Base-by-base conservation (phyloP, 2,797 vertebrate genomes). In the Eulemur rubriventer region DNA sequence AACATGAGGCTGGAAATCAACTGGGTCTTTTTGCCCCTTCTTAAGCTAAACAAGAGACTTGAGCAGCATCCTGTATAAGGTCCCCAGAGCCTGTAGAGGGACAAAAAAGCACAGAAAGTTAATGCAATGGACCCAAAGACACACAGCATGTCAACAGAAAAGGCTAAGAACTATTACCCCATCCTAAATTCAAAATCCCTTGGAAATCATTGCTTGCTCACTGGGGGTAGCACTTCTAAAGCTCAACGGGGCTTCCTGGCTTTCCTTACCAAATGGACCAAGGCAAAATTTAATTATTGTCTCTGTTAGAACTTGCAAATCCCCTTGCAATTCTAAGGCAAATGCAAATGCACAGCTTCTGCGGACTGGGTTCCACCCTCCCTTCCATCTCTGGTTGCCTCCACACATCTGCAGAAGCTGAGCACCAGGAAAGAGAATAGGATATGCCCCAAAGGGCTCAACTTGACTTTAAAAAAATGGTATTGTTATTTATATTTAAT, bases 401-500 rank as follows among this genome's bases (percentile, higher is more conserved):
- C 46, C 87, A 80, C 67, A 46, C 50, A 91, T 46, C 94, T 67
- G 17, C 48, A 52, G 80, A 85, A 87, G 28, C 87, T 28, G 55
- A 95, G 84, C 48, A 4, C 72, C 63, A 85, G 84, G 76, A 95
- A 97, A 97, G 81, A 89, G 85, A 95, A 81, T 63, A 63, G 83
- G 92, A 67, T 87, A 90, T 90, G 87, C 91, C 86, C 97, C 97
- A 69, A 57, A 96, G 89, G 95, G 65, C 78, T 95, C 89, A 43
- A 57, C 73, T 70, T 38, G 86, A 52, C 96, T 98, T 97, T 97
- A 50, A 91, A 91, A 98, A 87, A 55, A 43, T 78, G 65, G 33
- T 96, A 90, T 96, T 91, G 46, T 96, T 97, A 95, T 97, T 97
- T 96, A 96, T 96, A 96, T 96, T 97, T 97, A 97, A 98, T 92